Conservation (phyloP, 2,113 vertebrate species). For the Numenius arquata region DNA sequence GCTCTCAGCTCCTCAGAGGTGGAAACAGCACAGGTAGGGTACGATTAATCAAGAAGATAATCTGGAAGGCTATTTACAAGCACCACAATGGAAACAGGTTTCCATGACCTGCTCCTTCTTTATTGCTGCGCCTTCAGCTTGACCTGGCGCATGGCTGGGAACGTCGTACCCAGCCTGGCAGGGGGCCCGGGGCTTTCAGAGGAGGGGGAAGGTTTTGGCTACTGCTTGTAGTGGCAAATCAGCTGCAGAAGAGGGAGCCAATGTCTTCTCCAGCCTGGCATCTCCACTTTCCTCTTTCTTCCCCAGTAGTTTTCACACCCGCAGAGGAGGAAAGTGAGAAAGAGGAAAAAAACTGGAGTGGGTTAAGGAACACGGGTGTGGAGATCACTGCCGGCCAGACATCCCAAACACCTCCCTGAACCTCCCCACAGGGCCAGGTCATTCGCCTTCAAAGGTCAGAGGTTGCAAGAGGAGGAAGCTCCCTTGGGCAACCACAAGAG, state of each 20-base stretch:
- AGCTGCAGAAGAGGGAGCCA: slow-evolving; percentile 56
- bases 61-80: slow-evolving; percentile 10
- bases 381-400: not conserved
- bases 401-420: not conserved
- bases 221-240: slow-evolving; percentile 38
- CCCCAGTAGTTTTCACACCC: not conserved
- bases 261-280: slow-evolving; percentile 38
- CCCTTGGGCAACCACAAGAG: not conserved
- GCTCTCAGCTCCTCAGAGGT: not conserved
- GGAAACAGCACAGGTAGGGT: not conserved
- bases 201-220: not conserved
- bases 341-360: not conserved
- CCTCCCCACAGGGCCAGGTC: not conserved
- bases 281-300: not conserved
- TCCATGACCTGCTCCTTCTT: not conserved
- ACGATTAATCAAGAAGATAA: slow-evolving; percentile 13
- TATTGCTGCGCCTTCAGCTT: not conserved
- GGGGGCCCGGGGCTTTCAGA: not conserved
- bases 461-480: not conserved
- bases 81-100: slow-evolving; percentile 13
- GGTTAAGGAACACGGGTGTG: not conserved
- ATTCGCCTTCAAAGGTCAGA: not conserved
- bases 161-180: not conserved
- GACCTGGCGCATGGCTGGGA: not conserved
- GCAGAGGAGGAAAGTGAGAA: not conserved